Evolutionary conservation across 2,888 invertebrate species (phyloP).

Genomic region (Pelosia muscerda): DNA sequence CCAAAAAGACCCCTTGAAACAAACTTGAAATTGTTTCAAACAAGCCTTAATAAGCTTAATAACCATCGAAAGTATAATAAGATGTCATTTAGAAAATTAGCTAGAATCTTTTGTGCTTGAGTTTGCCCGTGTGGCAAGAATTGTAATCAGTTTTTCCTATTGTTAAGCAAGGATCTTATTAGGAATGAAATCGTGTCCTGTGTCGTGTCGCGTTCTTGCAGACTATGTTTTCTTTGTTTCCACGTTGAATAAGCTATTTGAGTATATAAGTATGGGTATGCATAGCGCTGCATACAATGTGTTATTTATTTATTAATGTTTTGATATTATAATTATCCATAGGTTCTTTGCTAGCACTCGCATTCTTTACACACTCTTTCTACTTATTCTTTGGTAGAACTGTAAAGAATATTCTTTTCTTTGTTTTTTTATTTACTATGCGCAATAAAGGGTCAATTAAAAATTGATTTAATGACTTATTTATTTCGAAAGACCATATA

Average conservation of each 20-base stretch:
- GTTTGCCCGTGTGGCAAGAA: not conserved
- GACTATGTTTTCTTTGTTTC: not conserved
- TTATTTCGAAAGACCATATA: no score
- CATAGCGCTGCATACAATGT: no score
- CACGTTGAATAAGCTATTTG: not conserved
- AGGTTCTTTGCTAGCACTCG: not conserved
- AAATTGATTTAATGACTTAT: no score
- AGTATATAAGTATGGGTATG: no score
- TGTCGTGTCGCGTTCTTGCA: not conserved
- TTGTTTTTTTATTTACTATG: no score
- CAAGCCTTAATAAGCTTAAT: not conserved
- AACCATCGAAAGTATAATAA: not conserved
- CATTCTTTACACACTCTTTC: no score
- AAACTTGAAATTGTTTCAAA: not conserved
- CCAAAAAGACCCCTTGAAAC: no score
- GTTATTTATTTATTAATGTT: no score
- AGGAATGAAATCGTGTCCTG: not conserved
- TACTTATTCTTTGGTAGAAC: no score
- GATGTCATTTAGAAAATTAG: not conserved
- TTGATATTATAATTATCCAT: no score
- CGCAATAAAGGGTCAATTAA: no score
- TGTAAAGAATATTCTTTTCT: no score
- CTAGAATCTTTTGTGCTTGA: not conserved
- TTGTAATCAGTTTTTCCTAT: constrained; percentile 2
- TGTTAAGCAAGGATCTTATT: not conserved